These are phyloP conservation scores for Scomber scombrus DNA, from an alignment of 2,113 vertebrate genomes.

Conservation along the genomic window DNA sequence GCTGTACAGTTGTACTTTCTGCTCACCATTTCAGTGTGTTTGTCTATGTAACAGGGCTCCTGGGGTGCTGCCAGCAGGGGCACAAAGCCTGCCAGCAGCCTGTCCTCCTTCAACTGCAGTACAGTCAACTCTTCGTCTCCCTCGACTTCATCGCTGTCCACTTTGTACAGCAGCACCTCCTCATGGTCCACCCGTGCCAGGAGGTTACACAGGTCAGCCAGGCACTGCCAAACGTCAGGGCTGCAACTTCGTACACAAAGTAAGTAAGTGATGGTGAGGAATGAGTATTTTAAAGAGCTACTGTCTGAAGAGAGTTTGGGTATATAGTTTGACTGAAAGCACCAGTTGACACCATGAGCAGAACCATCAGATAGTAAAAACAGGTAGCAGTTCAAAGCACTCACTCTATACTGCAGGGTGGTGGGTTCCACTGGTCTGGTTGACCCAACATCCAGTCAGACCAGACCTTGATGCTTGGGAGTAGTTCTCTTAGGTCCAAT, in stretches of 20 bases:
- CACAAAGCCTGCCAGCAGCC: constrained; percentile 95
- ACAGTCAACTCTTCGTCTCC: constrained; percentile 94
- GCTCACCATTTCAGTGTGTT: constrained; percentile 86
- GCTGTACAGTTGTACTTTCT: neutral
- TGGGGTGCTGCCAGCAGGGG: constrained; percentile 96
- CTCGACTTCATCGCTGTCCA: constrained; percentile 84
- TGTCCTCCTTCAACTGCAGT: constrained; percentile 96
- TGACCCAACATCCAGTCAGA: constrained; percentile 99
- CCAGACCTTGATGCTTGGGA: constrained; percentile 98
- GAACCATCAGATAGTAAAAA: neutral
- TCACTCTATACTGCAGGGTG: constrained; percentile 87
- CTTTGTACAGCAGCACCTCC: constrained; percentile 95
- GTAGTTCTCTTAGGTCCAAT: constrained; percentile 91
- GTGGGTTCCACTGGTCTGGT: constrained; percentile 96
- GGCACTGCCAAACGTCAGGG: constrained; percentile 93
- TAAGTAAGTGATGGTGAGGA: neutral
- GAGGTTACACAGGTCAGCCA: constrained; percentile 96
- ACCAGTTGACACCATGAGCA: neutral
- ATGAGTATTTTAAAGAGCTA: constrained; percentile 33
- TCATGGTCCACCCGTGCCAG: constrained; percentile 94
- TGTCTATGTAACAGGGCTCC: constrained; percentile 97
- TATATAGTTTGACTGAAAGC: constrained; percentile 55
- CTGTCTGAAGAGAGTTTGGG: constrained; percentile 76
- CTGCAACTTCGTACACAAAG: constrained; percentile 59
- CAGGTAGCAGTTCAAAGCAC: constrained; percentile 16